phyloP scores from a whole-genome alignment of 2,113 vertebrate species.

The Oryzias celebensis region DNA sequence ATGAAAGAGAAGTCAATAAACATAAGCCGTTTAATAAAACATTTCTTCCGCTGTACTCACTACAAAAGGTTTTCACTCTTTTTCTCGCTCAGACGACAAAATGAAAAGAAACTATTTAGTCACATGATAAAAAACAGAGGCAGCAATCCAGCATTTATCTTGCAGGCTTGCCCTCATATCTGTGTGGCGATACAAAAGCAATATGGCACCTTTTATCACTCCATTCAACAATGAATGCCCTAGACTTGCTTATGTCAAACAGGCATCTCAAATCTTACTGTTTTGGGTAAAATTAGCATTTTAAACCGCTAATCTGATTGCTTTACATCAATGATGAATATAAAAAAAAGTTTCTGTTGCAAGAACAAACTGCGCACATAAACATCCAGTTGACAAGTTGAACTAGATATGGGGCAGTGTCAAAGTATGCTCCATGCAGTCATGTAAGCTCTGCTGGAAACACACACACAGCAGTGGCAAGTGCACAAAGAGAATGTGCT shows the following conservation, averaged over 20 bases:
- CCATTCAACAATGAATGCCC: no score
- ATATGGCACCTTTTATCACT: neutral
- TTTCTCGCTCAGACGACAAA: slow-evolving; percentile 80
- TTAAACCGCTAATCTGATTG: slow-evolving; percentile 31
- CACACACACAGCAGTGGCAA: slow-evolving; percentile 18
- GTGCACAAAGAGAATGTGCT: slow-evolving; percentile 35
- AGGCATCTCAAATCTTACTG: neutral
- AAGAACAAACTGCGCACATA: slow-evolving; percentile 4
- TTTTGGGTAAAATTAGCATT: slow-evolving; percentile 1
- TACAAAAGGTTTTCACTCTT: slow-evolving; percentile 89
- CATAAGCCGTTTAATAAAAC: slow-evolving; percentile 99
- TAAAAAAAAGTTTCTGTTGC: slow-evolving; percentile 6
- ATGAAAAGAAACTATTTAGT: slow-evolving; percentile 85
- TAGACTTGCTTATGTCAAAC: neutral
- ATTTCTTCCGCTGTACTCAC: slow-evolving; percentile 92
- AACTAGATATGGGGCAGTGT: slow-evolving; percentile 24
- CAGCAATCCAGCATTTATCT: slow-evolving; percentile 25
- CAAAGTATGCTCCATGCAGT: slow-evolving; percentile 40
- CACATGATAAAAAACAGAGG: slow-evolving; percentile 76
- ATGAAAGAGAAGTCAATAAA: slow-evolving; percentile 99
- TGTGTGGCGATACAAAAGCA: slow-evolving; percentile 15
- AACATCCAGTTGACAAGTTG: slow-evolving; percentile 18
- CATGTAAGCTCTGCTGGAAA: slow-evolving; percentile 10
- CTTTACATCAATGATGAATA: neutral
- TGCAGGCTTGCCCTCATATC: slow-evolving; percentile 8